phyloP scores from a whole-genome alignment of 2,113 vertebrate genomes.

The Percina caprodes region DNA sequence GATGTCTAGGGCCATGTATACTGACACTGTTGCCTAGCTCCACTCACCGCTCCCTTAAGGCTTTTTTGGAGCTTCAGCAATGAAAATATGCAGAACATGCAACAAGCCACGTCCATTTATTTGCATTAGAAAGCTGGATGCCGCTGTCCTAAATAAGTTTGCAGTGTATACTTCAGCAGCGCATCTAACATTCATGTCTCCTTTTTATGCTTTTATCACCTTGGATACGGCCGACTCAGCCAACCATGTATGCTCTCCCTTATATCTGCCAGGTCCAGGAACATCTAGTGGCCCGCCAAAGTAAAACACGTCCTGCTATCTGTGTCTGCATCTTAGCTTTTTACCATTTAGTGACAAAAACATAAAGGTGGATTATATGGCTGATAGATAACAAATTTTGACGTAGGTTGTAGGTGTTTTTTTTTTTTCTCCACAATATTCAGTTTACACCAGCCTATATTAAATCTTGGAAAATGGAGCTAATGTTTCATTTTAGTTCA shows the following conservation, averaged over 20 bases:
- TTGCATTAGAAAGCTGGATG: constrained; percentile 68
- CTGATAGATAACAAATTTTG: constrained; percentile 52
- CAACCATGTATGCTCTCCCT: constrained; percentile 68
- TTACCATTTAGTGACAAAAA: constrained; percentile 74
- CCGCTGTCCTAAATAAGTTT: constrained; percentile 80
- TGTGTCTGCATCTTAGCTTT: constrained; percentile 42
- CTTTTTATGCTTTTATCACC: constrained; percentile 88
- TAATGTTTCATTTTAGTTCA: not conserved
- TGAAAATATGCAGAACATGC: constrained; percentile 32
- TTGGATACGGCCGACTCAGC: constrained; percentile 75
- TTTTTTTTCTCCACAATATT: not conserved
- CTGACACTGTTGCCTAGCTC: constrained; percentile 46
- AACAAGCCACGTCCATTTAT: constrained; percentile 70
- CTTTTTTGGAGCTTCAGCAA: constrained; percentile 65
- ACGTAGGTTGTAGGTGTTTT: not conserved
- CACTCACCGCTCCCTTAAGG: constrained; percentile 51
- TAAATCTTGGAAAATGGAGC: not conserved
- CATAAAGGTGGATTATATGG: constrained; percentile 52
- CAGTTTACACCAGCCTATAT: not conserved
- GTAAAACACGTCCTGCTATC: constrained; percentile 68
- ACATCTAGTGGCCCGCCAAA: constrained; percentile 66
- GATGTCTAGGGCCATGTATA: constrained; percentile 14
- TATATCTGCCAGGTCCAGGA: constrained; percentile 71
- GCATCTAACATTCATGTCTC: constrained; percentile 84
- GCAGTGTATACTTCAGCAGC: constrained; percentile 73